phyloP scores from a whole-genome alignment of 2,888 invertebrate species.

The Villa cingulata region DNA sequence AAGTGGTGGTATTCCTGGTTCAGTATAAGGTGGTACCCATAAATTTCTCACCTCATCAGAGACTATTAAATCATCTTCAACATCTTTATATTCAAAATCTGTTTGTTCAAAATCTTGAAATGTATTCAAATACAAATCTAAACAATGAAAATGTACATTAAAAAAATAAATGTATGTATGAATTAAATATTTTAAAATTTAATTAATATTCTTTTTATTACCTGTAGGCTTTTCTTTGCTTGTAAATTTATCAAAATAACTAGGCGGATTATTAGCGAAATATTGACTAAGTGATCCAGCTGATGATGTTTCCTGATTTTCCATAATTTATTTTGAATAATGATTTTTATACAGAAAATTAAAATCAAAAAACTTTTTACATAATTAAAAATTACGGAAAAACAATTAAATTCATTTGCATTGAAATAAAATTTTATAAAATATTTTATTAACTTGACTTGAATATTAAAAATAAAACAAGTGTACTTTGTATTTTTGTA shows the following conservation, averaged over 20 bases:
- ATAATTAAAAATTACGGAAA: no score
- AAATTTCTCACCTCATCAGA: slow-evolving; percentile 30
- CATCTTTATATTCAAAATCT: slow-evolving; percentile 25
- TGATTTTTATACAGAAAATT: no score
- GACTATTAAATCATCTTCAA: slow-evolving; percentile 27
- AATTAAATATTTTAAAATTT: no score
- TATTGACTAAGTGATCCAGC: slow-evolving; percentile 29
- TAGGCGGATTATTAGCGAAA: slow-evolving; percentile 35
- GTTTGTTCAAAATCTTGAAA: slow-evolving; percentile 28
- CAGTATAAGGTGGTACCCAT: slow-evolving; percentile 26
- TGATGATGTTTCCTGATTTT: slow-evolving; percentile 11
- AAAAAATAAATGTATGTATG: no score
- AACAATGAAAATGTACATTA: background rate
- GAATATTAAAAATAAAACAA: no score
- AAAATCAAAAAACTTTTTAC: no score
- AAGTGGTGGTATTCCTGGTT: slow-evolving; percentile 18
- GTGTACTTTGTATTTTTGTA: no score
- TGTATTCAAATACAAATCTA: background rate
- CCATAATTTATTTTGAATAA: slow-evolving; percentile 10
- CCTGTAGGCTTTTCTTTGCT: slow-evolving; percentile 8
- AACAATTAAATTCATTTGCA: no score
- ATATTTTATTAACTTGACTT: no score
- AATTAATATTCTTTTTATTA: background rate
- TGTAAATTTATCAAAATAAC: slow-evolving; percentile 33
- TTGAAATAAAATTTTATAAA: no score